Percentiles rank a stretch among this genome's conserved stretches.
phyloP scores from a whole-genome alignment of 2,888 invertebrate species.

The Acrobasis suavella region DNA sequence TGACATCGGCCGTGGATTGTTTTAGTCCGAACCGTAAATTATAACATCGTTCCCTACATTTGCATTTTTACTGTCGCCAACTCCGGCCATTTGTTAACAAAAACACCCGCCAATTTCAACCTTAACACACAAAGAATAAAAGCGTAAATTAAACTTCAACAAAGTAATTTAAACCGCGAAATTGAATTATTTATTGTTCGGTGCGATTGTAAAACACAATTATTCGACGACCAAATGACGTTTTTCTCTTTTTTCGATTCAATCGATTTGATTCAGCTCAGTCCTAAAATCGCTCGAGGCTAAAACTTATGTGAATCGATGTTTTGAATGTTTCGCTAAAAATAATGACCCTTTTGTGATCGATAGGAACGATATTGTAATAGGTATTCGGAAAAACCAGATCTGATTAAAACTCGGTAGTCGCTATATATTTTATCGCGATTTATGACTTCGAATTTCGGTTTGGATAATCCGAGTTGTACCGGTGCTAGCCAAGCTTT shows the following conservation, averaged over 20 bases:
- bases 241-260: conserved; percentile 48
- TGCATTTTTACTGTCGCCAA: conserved; percentile 79
- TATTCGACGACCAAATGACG: conserved; percentile 54
- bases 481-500: no score
- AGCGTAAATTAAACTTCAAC: conserved; percentile 45
- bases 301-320: conserved; percentile 17
- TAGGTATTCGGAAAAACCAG: conserved; percentile 19
- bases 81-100: conserved; percentile 31
- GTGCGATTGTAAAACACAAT: conserved; percentile 66
- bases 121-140: conserved; percentile 15
- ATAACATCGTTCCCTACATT: conserved; percentile 68
- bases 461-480: no score
- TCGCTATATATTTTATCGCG: background rate
- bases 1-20: conserved; percentile 48
- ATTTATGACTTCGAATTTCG: background rate
- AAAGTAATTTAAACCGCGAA: conserved; percentile 72
- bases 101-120: conserved; percentile 22
- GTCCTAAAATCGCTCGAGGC: conserved; percentile 38
- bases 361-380: conserved; percentile 18
- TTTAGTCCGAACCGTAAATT: conserved; percentile 64
- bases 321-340: conserved; percentile 17
- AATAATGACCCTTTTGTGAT: conserved; percentile 12
- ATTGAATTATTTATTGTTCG: conserved; percentile 78
- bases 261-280: conserved; percentile 51
- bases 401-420: conserved; percentile 13